These are phyloP conservation scores for Megaustenia siamemsis DNA, from an alignment of 2,888 invertebrate species.

Conservation along the genomic window DNA sequence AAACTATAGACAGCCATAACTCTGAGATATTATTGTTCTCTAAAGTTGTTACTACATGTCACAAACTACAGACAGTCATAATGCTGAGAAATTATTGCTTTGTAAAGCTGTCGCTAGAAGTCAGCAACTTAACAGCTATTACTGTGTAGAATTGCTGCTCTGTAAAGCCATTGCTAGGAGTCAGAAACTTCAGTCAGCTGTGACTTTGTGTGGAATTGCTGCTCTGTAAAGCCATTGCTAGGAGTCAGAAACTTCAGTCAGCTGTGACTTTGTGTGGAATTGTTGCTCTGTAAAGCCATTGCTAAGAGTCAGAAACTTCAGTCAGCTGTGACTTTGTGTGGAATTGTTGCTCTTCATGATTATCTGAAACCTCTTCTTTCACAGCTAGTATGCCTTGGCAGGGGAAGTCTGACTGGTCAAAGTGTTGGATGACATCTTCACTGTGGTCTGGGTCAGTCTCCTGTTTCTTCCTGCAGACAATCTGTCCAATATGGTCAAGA, in stretches of 20 bases:
- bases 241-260: neutral
- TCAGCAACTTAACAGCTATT: too few relatives aligned
- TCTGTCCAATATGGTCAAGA: conserved; percentile 9
- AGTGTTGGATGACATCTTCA: neutral
- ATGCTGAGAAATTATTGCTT: too few relatives aligned
- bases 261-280: neutral
- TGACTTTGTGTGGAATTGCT: too few relatives aligned
- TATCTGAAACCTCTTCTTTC: conserved; percentile 5
- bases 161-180: too few relatives aligned
- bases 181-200: too few relatives aligned
- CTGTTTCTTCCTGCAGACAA: neutral
- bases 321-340: neutral
- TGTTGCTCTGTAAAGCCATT: neutral
- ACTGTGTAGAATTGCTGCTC: too few relatives aligned
- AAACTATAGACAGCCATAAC: too few relatives aligned
- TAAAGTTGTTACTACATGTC: too few relatives aligned
- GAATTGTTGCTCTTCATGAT: neutral
- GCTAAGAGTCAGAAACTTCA: too few relatives aligned
- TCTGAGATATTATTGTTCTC: too few relatives aligned
- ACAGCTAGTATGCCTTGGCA: neutral
- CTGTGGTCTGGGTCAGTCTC: neutral
- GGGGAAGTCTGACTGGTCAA: neutral
- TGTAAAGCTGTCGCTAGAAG: too few relatives aligned
- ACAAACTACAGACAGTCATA: too few relatives aligned
- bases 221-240: neutral